Base-by-base conservation (phyloP, 2,888 invertebrate genomes). In the Nymphalis c-album region DNA sequence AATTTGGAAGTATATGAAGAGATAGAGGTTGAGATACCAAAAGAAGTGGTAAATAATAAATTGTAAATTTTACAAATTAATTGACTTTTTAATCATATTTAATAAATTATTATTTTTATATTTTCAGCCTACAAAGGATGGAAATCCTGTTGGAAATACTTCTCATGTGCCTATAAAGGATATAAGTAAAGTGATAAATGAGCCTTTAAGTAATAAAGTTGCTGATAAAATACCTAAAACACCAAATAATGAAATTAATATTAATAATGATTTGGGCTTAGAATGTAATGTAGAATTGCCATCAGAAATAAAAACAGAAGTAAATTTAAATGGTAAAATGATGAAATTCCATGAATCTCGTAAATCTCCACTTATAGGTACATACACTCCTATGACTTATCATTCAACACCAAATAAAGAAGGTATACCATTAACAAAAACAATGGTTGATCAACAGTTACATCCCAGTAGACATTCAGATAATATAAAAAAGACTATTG, bases 1-100 rank as follows among this genome's bases (percentile, higher is more conserved):
- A 92, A 92, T 78, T 81, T 93, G 73, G 93, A 92, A 81, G 91
- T 93, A 7, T 92, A 92, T 82, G 93, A 93, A 83, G 92, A 92
- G 79, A 90, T 92, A 75, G 87, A 91, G 75, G 83, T 91, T 72
- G 88, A 89, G 85, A 86, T 91, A 65, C 83, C 89, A 50, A 90
- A 88, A 80, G 87, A 89, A 83, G 79, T 81, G 84, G 91, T 91
- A 77, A 83, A 86, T 58, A 46, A 18, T 16, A 59, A 35, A 63
- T 45, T 46, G 46, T 47, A 22, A 8, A 8, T 50, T 46, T 45
- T 48, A 13, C 64, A 46, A n/a, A 48, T 53, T 53, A 48, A 35
- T 60, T 8, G 10, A 13, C 26, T 18, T 55, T 22, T 60, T 55
- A 7, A 60, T 50, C 46, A 17, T 55, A 26, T 46, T 31, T n/a